Conservation (phyloP, 1,140 invertebrate species). For the Lepidostoma basale region DNA sequence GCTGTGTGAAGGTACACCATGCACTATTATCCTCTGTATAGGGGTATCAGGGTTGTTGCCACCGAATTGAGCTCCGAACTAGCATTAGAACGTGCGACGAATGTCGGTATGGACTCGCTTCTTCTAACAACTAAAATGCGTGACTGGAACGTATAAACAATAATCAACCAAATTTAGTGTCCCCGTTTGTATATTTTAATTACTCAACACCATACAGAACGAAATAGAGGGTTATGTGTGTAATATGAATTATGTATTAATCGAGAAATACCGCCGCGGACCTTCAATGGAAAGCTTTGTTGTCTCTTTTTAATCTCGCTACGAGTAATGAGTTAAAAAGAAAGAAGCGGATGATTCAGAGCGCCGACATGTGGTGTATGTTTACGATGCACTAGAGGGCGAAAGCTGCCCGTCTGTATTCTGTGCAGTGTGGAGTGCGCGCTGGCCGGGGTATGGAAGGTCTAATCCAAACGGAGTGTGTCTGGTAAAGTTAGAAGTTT, state of each 20-base stretch:
- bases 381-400: conserved; percentile 2
- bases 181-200: conserved; percentile 10
- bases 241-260: neutral
- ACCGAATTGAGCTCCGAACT: neutral
- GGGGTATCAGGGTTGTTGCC: neutral
- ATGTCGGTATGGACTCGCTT: too few relatives aligned
- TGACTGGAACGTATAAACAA: neutral
- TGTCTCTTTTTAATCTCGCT: neutral
- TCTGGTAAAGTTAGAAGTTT: conserved; percentile 13
- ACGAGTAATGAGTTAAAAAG: neutral
- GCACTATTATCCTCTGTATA: neutral
- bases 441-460: too few relatives aligned
- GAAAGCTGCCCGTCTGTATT: conserved; percentile 9
- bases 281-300: neutral
- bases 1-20: neutral
- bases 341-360: neutral
- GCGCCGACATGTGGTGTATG: neutral
- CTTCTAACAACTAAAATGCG: neutral
- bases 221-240: neutral
- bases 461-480: conserved; percentile 10
- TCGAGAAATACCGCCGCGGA: neutral
- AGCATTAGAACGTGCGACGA: too few relatives aligned
- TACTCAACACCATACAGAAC: neutral
- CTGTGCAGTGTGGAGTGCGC: too few relatives aligned
- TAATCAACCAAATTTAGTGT: neutral